Evolutionary conservation across 2,888 invertebrate species (phyloP), one percentile per base, ranked within the genome.

Genomic region (Pyrgus malvae): DNA sequence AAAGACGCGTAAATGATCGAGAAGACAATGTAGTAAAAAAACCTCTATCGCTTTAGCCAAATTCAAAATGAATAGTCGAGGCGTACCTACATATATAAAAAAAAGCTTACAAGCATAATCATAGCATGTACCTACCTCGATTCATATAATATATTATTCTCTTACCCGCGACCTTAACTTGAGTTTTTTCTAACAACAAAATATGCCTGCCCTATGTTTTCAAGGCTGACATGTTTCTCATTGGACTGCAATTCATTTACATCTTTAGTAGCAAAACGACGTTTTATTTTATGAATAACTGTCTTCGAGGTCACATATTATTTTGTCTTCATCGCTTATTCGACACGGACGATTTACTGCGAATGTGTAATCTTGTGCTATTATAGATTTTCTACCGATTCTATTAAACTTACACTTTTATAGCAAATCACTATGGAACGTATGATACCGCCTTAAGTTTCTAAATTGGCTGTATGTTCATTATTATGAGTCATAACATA

Each of bases 351-450:
- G 38, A 53, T 45, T 53, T 17, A 14, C 44, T 12, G 16, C 31
- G 38, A 45, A 29, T 44, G 35, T 53, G 35, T 25, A 35, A 33
- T 42, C 17, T 42, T 37, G 38, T 14, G 23, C 37, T 38, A 53
- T 53, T 45, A 53, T 19, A 38, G 38, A 53, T 53, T 53, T 53
- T 38, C 37, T 23, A 53, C 38, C 14, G 31, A 53, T 45, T 23
- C 17, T 23, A 31, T 45, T 23, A 25, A 37, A 51, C 23, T 46
- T n/a, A 31, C 33, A 42, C 44, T 46, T 31, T 21, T 25, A 7
- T 12, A n/a, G 31, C 16, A 25, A 51, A 42, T 51, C 44, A 44
- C 44, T 51, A 40, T 40, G 49, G 49, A 40, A 49, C 49, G 21
- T 49, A 21, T 19, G 21, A 41, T 21, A 45, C 4, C 25, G 8